phyloP scores from a whole-genome alignment of 2,113 vertebrate species.

The Pollachius pollachius region DNA sequence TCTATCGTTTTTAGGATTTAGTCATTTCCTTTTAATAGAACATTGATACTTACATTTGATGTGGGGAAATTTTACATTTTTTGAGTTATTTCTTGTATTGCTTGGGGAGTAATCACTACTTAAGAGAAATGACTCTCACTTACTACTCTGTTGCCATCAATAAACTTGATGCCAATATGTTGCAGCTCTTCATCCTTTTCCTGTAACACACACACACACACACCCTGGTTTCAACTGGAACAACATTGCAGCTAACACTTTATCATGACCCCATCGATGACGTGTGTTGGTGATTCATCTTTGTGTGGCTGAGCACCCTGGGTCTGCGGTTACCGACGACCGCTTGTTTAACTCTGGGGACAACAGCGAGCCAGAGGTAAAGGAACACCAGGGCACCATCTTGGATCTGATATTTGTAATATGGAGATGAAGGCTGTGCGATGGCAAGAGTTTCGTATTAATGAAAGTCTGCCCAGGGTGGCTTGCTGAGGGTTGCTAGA shows the following conservation, averaged over 20 bases:
- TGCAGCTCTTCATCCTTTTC: too few species aligned
- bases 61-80: too few species aligned
- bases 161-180: background rate
- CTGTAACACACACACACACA: too few species aligned
- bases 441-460: slow-evolving; percentile 9
- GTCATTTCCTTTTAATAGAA: too few species aligned
- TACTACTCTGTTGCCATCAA: background rate
- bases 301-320: slow-evolving; percentile 24
- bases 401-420: slow-evolving; percentile 29
- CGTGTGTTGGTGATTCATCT: slow-evolving; percentile 20
- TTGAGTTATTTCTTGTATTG: too few species aligned
- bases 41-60: too few species aligned
- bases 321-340: slow-evolving; percentile 26
- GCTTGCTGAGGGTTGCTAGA: slow-evolving; percentile 19
- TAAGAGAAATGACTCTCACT: too few species aligned
- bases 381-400: background rate
- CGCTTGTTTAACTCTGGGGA: slow-evolving; percentile 54
- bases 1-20: too few species aligned
- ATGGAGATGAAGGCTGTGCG: slow-evolving; percentile 28
- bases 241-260: background rate
- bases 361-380: background rate
- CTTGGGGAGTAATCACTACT: too few species aligned
- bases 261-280: background rate
- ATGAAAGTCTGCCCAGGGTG: slow-evolving; percentile 30
- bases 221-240: too few species aligned